Percentiles rank a stretch among this genome's conserved stretches.
These are phyloP conservation scores for Rhynchonycteris naso DNA, from an alignment of 2,797 vertebrate genomes.

Conservation along the genomic window DNA sequence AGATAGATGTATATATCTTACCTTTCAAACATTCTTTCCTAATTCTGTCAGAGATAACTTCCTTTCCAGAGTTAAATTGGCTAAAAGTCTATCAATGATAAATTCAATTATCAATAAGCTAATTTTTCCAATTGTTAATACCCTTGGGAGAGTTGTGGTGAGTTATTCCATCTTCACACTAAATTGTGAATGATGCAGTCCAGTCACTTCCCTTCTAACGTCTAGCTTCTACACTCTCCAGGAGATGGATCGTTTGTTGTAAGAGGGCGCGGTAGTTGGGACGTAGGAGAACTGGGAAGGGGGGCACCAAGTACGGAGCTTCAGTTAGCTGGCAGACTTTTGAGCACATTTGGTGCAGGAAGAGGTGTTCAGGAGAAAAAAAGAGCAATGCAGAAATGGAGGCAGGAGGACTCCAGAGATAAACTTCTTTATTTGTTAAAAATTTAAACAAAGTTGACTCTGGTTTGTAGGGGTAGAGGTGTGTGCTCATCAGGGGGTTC, in stretches of 20 bases:
- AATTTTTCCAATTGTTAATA: background rate
- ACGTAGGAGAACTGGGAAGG: background rate
- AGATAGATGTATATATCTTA: background rate
- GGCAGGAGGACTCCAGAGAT: background rate
- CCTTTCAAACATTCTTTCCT: conserved; percentile 28
- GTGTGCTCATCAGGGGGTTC: background rate
- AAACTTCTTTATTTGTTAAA: background rate
- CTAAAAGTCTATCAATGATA: background rate
- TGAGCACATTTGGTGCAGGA: background rate
- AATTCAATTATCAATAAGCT: background rate
- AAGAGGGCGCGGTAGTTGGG: background rate
- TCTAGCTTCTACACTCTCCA: background rate
- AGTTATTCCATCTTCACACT: background rate
- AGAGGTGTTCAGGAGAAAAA: background rate
- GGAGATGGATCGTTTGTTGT: background rate
- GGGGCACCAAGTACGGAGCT: background rate
- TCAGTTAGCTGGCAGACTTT: background rate
- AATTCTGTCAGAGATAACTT: conserved; percentile 45
- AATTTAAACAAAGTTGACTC: background rate
- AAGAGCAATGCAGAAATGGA: background rate
- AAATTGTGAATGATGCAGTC: background rate
- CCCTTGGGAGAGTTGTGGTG: background rate
- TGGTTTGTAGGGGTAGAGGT: background rate
- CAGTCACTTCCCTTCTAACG: background rate
- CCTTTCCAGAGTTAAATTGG: background rate